Conservation (phyloP, 37 sponge, comb jelly and placozoan species). For the Beroe ovata region DNA sequence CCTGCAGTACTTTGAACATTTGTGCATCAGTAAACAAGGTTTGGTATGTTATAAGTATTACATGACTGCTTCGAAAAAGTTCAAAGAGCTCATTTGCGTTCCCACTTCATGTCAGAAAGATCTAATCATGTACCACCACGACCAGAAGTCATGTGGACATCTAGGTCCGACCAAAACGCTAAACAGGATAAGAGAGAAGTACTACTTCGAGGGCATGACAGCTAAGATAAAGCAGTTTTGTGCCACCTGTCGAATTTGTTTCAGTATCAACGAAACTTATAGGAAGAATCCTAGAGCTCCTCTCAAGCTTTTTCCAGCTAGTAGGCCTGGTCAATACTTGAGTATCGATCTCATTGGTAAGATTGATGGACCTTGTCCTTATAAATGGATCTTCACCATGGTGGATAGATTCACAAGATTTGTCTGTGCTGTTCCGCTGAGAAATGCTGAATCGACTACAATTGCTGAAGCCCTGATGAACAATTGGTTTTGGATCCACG, state of each 20-base stretch:
- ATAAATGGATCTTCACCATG: conserved; percentile 7
- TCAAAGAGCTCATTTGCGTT: conserved; percentile 16
- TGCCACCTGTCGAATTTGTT: conserved; percentile 2
- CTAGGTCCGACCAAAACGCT: conserved; percentile 25
- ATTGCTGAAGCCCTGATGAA: conserved; percentile 32
- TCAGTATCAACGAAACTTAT: conserved; percentile 7
- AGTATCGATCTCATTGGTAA: conserved; percentile 15
- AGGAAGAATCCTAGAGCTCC: conserved; percentile 12
- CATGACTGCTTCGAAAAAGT: conserved; percentile 15
- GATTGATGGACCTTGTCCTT: conserved; percentile 11
- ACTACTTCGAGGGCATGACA: conserved; percentile 6
- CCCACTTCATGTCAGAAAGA: not conserved
- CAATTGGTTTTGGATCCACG: conserved; percentile 24
- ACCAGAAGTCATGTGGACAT: not conserved
- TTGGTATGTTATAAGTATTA: not conserved
- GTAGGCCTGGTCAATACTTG: not conserved
- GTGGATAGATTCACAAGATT: conserved; percentile 15
- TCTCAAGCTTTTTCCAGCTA: conserved; percentile 13
- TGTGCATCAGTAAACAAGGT: conserved; percentile 8
- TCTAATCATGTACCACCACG: not conserved
- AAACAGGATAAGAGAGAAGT: conserved; percentile 39
- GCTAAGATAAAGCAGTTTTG: not conserved
- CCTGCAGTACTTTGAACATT: conserved; percentile 38
- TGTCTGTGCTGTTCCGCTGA: not conserved
- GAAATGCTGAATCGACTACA: not conserved